Evolutionary conservation across 2,888 invertebrate genomes (phyloP).

Genomic region (Noctua comes): DNA sequence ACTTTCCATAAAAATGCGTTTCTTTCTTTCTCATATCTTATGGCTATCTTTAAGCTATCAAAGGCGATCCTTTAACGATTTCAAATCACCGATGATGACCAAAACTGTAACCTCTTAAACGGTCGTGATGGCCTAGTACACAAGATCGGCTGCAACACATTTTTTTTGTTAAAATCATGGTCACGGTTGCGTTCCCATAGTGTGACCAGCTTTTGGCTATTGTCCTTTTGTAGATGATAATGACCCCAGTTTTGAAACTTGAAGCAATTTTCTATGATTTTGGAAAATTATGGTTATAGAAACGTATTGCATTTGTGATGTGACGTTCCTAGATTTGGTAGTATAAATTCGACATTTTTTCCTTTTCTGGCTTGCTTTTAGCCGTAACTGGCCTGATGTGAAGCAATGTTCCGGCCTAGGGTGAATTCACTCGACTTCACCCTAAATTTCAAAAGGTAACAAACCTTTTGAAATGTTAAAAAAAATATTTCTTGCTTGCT

Average conservation of each 20-base stretch:
- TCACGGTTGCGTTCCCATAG: slow-evolving; percentile 9
- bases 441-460: too few relatives aligned
- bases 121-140: background rate
- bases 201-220: background rate
- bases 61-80: background rate
- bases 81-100: background rate
- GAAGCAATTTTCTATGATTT: background rate
- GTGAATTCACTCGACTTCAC: background rate
- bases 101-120: background rate
- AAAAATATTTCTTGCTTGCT: background rate
- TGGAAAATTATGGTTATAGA: too few relatives aligned
- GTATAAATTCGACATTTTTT: background rate
- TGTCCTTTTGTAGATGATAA: background rate
- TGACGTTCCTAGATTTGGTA: background rate
- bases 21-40: background rate
- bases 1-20: background rate
- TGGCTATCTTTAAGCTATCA: too few relatives aligned
- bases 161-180: background rate
- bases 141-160: background rate
- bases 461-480: background rate
- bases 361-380: background rate
- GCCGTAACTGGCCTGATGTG: background rate
- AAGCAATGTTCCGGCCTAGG: background rate
- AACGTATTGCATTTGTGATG: background rate
- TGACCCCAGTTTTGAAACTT: background rate